phyloP scores from a whole-genome alignment of 2,888 invertebrate genomes.

The Lysandra coridon region DNA sequence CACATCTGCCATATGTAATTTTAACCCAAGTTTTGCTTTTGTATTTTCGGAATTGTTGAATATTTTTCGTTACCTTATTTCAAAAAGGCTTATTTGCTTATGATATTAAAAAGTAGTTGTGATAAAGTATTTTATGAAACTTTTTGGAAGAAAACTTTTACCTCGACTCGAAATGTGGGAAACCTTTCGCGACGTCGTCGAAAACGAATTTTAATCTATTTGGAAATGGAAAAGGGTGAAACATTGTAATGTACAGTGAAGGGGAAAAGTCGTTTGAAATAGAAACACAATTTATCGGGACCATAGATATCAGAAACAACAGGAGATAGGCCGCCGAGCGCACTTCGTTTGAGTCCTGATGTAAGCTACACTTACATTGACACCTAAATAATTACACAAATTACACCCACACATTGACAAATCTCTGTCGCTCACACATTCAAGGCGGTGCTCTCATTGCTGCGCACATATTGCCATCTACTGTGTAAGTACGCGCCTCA shows the following conservation, averaged over 20 bases:
- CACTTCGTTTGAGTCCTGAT: no score
- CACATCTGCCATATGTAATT: conserved; percentile 23
- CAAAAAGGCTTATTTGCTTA: background rate
- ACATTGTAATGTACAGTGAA: conserved; percentile 8
- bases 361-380: no score
- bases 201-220: conserved; percentile 9
- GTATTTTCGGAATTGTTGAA: background rate
- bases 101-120: background rate
- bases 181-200: background rate
- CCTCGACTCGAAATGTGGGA: background rate
- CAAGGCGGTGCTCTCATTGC: no score
- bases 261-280: conserved; percentile 21
- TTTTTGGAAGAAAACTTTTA: background rate
- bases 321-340: no score
- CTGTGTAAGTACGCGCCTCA: no score
- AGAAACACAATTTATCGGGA: conserved; percentile 25
- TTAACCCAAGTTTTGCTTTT: background rate
- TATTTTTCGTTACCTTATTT: background rate
- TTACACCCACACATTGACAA: no score
- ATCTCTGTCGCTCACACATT: no score
- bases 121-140: background rate
- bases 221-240: background rate
- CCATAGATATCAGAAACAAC: no score
- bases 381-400: no score
- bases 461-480: no score